Base-by-base conservation (phyloP, 2,888 invertebrate genomes). In the Drosophila falleni region DNA sequence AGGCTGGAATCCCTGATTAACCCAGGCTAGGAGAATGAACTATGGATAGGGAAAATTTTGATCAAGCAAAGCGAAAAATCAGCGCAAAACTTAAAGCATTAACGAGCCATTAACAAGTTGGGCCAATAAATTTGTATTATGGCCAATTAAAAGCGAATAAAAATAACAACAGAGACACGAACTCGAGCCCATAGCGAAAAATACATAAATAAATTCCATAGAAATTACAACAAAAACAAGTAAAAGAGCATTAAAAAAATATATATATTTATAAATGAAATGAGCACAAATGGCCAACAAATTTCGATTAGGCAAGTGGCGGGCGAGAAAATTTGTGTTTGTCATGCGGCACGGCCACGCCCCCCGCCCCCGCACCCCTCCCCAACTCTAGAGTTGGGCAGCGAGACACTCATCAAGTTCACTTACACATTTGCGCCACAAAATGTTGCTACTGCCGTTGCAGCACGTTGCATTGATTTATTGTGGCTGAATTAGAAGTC, bases 401-500 rank as follows among this genome's bases (percentile, higher is more conserved):
- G 35, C 46, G 56, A 50, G 54, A 71, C 70, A 61, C 87, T 89
- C 85, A 84, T 84, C 84, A 88, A 86, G 84, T 89, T 83, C 81
- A 81, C 84, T 84, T 83, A 86, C 83, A 84, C 89, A 88, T 88
- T 88, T 88, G 87, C 70, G 87, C 70, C 89, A 74, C 84, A 84
- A 86, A 84, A 88, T 83, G 87, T 86, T 75, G 83, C 81, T 74
- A 74, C 70, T 78, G 74, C 78, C 62, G 84, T 70, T 86, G 86
- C 86, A 89, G 86, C 86, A 87, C 86, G 87, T 85, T 87, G 87
- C 87, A 87, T 87, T 87, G 87, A 87, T 87, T 87, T 87, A 87
- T 89, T 81, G 81, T 73, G 80, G 71, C 83, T 89, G 87, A 87
- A 89, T 87, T 87, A 87, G 88, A 86, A 89, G 87, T 86, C 89